Base-by-base conservation (phyloP, 2,888 invertebrate species). In the Agrochola circellaris region DNA sequence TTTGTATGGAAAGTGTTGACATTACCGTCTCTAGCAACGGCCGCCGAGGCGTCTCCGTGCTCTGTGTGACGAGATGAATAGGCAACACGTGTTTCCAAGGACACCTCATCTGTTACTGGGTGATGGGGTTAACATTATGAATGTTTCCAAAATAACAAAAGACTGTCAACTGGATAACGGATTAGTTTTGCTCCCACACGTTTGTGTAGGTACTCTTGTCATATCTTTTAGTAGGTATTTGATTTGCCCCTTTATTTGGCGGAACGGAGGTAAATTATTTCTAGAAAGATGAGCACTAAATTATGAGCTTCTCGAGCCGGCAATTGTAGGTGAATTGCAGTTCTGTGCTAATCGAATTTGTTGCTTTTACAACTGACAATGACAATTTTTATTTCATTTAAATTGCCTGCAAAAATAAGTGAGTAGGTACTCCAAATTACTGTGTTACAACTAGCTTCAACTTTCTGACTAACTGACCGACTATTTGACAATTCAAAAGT, bases 111-210 rank as follows among this genome's bases (percentile, higher is more conserved):
- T 69, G 54, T 78, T 65, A 64, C 30, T 38, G 56, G 56, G 17
- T 69, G 42, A 60, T 60, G 64, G 5, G 56, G 38, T 75, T 75
- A 64, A 26, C 34, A 23, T 38, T 38, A 79, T 79, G 23, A 54
- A 81, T 79, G 38, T 61, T 6, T 13, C 54, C 42, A n/a, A 75
- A 73, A 80, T 81, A 73, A 81, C 64, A 78, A 73, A 73, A 30
- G 23, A 42, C 72, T 81, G 75, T 75, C 75, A 74, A 34, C 26
- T 54, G 17, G 54, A 26, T 56, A 61, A 79, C 15, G 20, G 15
- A 74, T 54, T 60, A 54, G 5, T 54, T 81, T 66, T 61, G 26
- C 23, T 51, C 20, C 20, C 20, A 20, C 51, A 20, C 17, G 6
- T 48, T 48, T n/a, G 15, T 56, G 1, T 13, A 42, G 17, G 17